Percentiles rank a stretch among this genome's conserved stretches.
phyloP scores from a whole-genome alignment of 2,797 vertebrate genomes.

The Pyrocephalus nanus region DNA sequence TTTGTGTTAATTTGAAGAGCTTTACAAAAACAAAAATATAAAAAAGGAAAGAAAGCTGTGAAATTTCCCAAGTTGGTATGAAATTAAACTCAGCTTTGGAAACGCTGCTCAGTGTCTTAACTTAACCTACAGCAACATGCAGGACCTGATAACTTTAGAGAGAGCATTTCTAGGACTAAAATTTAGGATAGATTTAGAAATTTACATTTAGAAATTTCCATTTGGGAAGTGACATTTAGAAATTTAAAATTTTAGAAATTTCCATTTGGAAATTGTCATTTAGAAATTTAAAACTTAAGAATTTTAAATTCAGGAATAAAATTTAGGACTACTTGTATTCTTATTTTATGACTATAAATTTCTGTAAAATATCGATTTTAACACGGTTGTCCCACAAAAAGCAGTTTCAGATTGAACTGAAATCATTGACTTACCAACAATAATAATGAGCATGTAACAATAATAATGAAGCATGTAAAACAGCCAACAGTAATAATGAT shows the following conservation, averaged over 20 bases:
- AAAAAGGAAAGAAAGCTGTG: slow-evolving; percentile 45
- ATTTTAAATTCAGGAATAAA: neutral
- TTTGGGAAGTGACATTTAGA: too few relatives aligned
- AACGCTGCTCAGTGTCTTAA: slow-evolving; percentile 60
- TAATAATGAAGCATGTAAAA: neutral
- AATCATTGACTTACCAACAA: neutral
- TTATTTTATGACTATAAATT: neutral
- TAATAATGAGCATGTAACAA: neutral
- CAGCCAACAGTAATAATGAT: neutral
- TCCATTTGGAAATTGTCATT: too few relatives aligned
- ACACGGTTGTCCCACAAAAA: neutral
- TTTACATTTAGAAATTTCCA: too few relatives aligned
- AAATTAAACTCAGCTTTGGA: slow-evolving; percentile 58
- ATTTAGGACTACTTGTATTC: neutral
- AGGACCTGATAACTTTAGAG: neutral
- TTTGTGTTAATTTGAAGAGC: slow-evolving; percentile 48
- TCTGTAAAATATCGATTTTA: neutral
- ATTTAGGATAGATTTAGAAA: too few relatives aligned
- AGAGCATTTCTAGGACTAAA: neutral
- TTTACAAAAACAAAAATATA: slow-evolving; percentile 53
- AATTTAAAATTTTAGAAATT: too few relatives aligned
- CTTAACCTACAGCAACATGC: slow-evolving; percentile 28
- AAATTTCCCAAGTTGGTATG: slow-evolving; percentile 52
- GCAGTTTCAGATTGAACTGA: neutral
- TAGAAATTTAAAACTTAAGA: neutral